These are phyloP conservation scores for Cyprinella venusta DNA, from an alignment of 2,797 vertebrate genomes.

Conservation along the genomic window DNA sequence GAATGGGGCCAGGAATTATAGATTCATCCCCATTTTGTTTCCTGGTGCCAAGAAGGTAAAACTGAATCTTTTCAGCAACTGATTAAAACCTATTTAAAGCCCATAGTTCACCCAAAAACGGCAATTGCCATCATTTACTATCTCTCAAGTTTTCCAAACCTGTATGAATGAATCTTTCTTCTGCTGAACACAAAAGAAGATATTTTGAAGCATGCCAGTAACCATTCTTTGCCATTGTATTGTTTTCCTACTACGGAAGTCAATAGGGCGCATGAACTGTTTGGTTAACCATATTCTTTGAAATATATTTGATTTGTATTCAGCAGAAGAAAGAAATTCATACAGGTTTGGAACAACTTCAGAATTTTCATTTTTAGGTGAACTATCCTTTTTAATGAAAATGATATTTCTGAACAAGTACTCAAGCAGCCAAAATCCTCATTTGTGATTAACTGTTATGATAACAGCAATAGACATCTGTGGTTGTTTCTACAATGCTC, in stretches of 20 bases:
- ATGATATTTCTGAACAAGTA: background rate
- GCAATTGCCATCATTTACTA: background rate
- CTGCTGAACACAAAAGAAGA: background rate
- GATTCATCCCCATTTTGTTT: constrained; percentile 84
- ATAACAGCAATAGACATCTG: constrained; percentile 6
- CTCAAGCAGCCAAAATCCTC: background rate
- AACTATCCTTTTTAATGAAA: background rate
- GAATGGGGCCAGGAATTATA: constrained; percentile 85
- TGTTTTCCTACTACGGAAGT: too few relatives aligned
- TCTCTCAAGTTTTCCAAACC: background rate
- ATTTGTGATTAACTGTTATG: background rate
- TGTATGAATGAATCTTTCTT: background rate
- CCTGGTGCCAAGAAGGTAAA: constrained; percentile 80
- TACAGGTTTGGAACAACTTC: background rate
- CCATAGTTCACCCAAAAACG: background rate
- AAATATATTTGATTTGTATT: too few relatives aligned
- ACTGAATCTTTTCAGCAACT: background rate
- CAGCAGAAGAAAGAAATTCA: too few relatives aligned
- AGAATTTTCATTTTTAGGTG: background rate
- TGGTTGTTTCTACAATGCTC: background rate
- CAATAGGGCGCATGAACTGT: background rate
- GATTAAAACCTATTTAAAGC: background rate
- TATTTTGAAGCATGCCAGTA: background rate
- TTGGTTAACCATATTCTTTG: background rate
- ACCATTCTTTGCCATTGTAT: background rate